Conservation (phyloP, 2,113 vertebrate genomes). For the Manacus vitellinus region DNA sequence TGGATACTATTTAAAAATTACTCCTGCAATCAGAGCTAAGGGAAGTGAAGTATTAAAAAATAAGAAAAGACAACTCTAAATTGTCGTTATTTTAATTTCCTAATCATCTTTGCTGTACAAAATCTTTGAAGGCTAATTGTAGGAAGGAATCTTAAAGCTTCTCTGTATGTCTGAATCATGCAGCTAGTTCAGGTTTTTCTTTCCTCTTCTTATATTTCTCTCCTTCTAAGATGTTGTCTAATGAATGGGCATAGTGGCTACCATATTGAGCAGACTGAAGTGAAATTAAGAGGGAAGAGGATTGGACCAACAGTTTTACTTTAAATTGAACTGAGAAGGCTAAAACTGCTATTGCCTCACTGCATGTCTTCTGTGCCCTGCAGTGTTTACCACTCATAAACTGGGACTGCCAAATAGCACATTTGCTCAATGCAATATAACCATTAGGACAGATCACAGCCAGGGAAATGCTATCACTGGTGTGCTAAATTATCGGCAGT, state of each 20-base stretch:
- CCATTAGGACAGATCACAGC: not conserved
- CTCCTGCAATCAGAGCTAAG: slow-evolving; percentile 8
- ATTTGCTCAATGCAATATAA: not conserved
- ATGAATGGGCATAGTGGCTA: not conserved
- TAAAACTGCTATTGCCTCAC: not conserved
- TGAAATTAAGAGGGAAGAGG: not conserved
- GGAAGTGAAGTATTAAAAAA: slow-evolving; percentile 5
- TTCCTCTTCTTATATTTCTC: not conserved
- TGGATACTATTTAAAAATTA: slow-evolving; percentile 57
- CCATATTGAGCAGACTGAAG: not conserved
- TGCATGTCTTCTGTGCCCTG: not conserved
- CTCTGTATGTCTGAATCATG: not conserved
- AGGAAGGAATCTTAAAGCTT: not conserved
- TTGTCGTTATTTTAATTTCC: slow-evolving; percentile 33
- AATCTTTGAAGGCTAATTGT: not conserved
- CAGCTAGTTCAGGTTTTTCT: not conserved
- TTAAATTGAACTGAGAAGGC: not conserved
- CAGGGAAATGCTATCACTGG: not conserved
- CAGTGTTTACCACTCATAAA: not conserved
- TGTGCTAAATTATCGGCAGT: not conserved
- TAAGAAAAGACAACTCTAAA: not conserved
- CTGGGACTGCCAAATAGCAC: not conserved
- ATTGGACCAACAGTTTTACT: not conserved
- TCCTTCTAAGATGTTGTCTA: not conserved
- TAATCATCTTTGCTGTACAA: not conserved